Evolutionary conservation across 2,797 vertebrate genomes (phyloP), one percentile per base, ranked within the genome.

Genomic region (Numenius phaeopus): DNA sequence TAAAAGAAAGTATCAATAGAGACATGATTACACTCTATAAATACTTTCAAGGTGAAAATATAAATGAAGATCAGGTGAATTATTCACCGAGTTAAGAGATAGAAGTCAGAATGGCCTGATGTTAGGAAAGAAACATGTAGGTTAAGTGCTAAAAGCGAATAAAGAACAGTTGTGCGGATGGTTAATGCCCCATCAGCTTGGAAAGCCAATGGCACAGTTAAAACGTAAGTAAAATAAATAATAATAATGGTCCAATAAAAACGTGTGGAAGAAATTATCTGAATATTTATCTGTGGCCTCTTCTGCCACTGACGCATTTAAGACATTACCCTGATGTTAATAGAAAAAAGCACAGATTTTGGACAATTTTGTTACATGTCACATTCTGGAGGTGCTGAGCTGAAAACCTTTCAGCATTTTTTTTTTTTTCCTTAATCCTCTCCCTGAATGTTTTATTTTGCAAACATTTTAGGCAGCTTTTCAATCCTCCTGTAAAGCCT

Each of bases 41-140:
- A 95, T 95, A 87, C 59, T 71, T 97, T 94, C 96, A 97, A 96
- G 96, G 92, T 97, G 94, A 97, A 96, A 96, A 92, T 76, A 89
- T 59, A 94, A 82, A 88, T 95, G 94, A 94, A 89, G 61, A 94
- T 76, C 78, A 59, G 84, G 88, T 97, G 93, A 97, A 95, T 97
- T 94, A 95, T 95, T 97, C 95, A 85, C 55, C 0, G 1, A 76
- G 50, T 72, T 58, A 73, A 94, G 77, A 83, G 50, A 65, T 21
- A 81, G 69, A 81, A 94, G 71, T 81, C 79, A 66, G 47, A 87
- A 77, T 34, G 73, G 52, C 65, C 73, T 83, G 54, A 81, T 73
- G 86, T 65, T 62, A 44, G 80, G 80, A 42, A 67, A 64, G 80
- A 93, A 92, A 77, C 54, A 26, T 9, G 47, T 40, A 77, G 69